These are phyloP conservation scores for Hormaphis cornu DNA, from an alignment of 1,140 invertebrate genomes.

Conservation along the genomic window DNA sequence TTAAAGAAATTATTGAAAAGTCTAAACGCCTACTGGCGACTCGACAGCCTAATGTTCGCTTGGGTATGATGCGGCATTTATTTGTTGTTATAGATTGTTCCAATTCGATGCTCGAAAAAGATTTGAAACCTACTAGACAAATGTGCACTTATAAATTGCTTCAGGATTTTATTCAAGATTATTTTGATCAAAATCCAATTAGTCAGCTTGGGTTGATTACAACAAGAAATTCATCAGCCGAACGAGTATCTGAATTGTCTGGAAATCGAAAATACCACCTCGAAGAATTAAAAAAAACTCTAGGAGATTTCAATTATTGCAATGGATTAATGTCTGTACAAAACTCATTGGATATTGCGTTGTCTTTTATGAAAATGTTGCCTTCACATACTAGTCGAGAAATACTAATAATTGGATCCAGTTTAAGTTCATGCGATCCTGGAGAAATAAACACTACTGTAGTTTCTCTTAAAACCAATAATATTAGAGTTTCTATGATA, in stretches of 20 bases:
- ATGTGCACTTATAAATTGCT: conserved; percentile 75
- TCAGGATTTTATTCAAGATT: conserved; percentile 83
- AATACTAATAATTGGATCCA: conserved; percentile 82
- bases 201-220: conserved; percentile 89
- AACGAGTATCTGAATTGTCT: conserved; percentile 72
- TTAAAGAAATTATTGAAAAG: conserved; percentile 82
- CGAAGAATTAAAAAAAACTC: conserved; percentile 35
- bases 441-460: conserved; percentile 82
- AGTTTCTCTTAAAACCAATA: conserved; percentile 59
- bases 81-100: conserved; percentile 88
- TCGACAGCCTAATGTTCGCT: conserved; percentile 61
- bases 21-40: conserved; percentile 69
- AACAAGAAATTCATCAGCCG: conserved; percentile 87
- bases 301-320: conserved; percentile 34
- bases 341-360: conserved; percentile 83
- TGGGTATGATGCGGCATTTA: conserved; percentile 95
- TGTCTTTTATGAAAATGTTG: conserved; percentile 75
- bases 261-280: conserved; percentile 72
- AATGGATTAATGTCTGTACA: conserved; percentile 89
- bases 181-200: conserved; percentile 97
- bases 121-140: conserved; percentile 89
- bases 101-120: conserved; percentile 83
- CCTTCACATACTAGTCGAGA: conserved; percentile 89
- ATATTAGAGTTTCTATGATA: conserved; percentile 68
- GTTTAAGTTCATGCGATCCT: conserved; percentile 93